These are phyloP conservation scores for Gymnopithys bicolor DNA, from an alignment of 2,797 vertebrate species.

Conservation along the genomic window DNA sequence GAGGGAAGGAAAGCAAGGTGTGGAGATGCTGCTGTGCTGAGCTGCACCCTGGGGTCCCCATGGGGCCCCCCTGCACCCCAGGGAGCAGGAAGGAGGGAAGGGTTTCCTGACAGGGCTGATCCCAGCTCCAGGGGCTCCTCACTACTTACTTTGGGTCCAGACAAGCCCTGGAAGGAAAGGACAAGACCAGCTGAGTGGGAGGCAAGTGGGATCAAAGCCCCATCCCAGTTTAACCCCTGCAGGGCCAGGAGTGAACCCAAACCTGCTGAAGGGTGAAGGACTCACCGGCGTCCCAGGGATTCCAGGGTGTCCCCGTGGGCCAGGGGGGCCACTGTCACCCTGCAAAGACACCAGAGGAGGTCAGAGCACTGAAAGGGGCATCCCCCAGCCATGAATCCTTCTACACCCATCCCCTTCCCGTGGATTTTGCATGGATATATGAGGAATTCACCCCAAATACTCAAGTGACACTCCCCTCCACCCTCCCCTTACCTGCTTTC, in stretches of 20 bases:
- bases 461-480: background rate
- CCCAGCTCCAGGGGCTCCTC: accelerated
- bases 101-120: background rate
- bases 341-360: slow-evolving; percentile 8
- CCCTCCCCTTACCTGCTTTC: slow-evolving; percentile 81
- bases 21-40: background rate
- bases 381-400: background rate
- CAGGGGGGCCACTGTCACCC: slow-evolving; percentile 81
- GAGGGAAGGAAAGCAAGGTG: background rate
- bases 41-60: background rate
- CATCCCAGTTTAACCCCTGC: accelerated
- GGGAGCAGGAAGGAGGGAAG: background rate
- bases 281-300: slow-evolving; percentile 83
- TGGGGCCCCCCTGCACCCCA: accelerated
- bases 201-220: background rate
- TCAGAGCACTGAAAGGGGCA: background rate
- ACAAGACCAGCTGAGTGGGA: background rate
- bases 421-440: background rate
- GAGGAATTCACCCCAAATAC: background rate
- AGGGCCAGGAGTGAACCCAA: background rate
- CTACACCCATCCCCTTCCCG: background rate
- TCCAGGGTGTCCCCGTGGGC: slow-evolving; percentile 77
- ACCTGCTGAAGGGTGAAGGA: background rate
- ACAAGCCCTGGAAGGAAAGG: slow-evolving; percentile 78
- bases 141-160: slow-evolving; percentile 84